Percentiles rank a stretch among this genome's conserved stretches.
Evolutionary conservation across 2,888 invertebrate species (phyloP).

Genomic region (Diplolepis rosae): DNA sequence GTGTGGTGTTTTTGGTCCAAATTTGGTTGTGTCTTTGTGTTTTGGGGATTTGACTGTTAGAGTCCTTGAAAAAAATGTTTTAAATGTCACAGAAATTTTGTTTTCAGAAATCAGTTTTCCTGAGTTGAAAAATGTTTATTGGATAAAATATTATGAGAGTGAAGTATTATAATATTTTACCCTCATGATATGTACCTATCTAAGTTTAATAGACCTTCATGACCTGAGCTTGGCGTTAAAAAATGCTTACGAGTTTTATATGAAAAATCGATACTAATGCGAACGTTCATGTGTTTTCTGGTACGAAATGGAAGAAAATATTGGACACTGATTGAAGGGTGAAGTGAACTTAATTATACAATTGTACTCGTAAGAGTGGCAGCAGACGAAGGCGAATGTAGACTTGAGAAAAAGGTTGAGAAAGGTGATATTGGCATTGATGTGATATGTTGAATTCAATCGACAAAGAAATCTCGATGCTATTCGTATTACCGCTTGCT

Average conservation of each 20-base stretch:
- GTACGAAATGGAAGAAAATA: background rate
- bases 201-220: background rate
- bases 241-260: slow-evolving; percentile 4
- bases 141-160: too few relatives aligned
- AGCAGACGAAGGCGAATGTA: background rate
- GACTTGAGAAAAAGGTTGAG: background rate
- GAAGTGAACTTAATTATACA: slow-evolving; percentile 25
- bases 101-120: too few relatives aligned
- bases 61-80: too few relatives aligned
- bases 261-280: slow-evolving; percentile 24
- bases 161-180: background rate
- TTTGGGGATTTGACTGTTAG: too few relatives aligned
- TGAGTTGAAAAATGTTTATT: too few relatives aligned
- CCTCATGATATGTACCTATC: background rate
- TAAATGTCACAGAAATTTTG: too few relatives aligned
- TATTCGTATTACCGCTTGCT: background rate
- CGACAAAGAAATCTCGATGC: slow-evolving; percentile 24
- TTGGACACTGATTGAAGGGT: slow-evolving; percentile 15
- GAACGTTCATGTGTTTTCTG: background rate
- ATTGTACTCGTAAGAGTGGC: background rate
- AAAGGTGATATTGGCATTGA: slow-evolving; percentile 22
- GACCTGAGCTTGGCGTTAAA: background rate
- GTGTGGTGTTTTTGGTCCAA: too few relatives aligned
- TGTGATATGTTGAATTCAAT: slow-evolving; percentile 23
- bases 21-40: too few relatives aligned